These are phyloP conservation scores for Leptothorax acervorum DNA, from an alignment of 2,888 invertebrate genomes.

Conservation along the genomic window DNA sequence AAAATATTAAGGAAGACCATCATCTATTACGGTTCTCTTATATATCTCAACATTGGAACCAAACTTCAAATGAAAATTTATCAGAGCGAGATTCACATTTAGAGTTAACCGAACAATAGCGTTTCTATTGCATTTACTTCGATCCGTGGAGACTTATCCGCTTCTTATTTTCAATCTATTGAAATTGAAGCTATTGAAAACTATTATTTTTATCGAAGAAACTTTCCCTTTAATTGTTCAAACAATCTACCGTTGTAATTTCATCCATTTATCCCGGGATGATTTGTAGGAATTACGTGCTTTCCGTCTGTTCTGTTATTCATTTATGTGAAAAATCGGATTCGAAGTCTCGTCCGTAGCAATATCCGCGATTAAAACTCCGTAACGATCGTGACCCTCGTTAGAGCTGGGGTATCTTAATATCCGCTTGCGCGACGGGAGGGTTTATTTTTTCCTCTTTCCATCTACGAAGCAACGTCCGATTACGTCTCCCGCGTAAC, in stretches of 20 bases:
- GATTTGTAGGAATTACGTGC: background rate
- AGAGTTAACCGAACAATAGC: background rate
- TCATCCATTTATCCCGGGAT: background rate
- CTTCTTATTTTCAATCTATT: slow-evolving; percentile 8
- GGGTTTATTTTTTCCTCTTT: slow-evolving; percentile 48
- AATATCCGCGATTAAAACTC: slow-evolving; percentile 48
- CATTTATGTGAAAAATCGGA: slow-evolving; percentile 1
- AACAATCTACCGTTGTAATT: slow-evolving; percentile 7
- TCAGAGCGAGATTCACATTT: background rate
- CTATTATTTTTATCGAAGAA: background rate
- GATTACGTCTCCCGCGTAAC: slow-evolving; percentile 57
- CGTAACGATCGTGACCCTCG: slow-evolving; percentile 28
- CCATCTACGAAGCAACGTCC: slow-evolving; percentile 32
- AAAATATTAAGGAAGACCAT: background rate
- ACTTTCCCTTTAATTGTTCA: slow-evolving; percentile 10
- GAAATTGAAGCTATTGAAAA: background rate
- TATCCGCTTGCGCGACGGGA: slow-evolving; percentile 58
- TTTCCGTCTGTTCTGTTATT: slow-evolving; percentile 10
- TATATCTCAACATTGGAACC: background rate
- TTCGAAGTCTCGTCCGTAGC: slow-evolving; percentile 12
- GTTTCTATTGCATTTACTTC: background rate
- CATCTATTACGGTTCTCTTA: background rate
- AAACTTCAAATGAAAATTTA: background rate
- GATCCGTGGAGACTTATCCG: background rate
- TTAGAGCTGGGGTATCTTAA: slow-evolving; percentile 12